Base-by-base conservation (phyloP, 2,113 vertebrate species). In the Triplophysa siluroides region DNA sequence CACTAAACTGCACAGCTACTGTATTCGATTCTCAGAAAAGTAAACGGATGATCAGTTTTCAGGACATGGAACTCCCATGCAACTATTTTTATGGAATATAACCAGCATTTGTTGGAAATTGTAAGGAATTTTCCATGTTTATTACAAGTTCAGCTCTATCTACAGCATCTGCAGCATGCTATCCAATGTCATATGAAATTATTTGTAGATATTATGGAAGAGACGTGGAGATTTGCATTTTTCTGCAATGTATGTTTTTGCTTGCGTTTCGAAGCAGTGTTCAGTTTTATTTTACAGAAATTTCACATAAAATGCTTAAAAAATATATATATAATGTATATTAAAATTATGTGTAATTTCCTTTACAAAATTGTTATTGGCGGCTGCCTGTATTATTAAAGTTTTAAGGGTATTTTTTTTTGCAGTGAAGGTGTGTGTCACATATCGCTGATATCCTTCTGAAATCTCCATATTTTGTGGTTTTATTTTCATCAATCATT, bases 1-100 rank as follows among this genome's bases (percentile, higher is more conserved):
- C 41, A 68, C 24, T 43, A 21, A 43, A 64, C 41, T 43, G 23
- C 64, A 47, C 19, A 52, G 73, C 78, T 78, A 72, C 78, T 68
- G 68, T 43, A 73, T 78, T 24, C 73, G 60, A 81, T 19, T 64
- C 54, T 73, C 54, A 68, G 52, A 1, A 47, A 24, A 80, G 52
- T 13, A 66, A 71, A 56, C 38, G 62, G 74, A 80, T 78, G 45
- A 13, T 47, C 69, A 11, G 67, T 52, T 70, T 54, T 63, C 38
- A 54, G 23, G 26, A 58, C 45, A 18, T 74, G 14, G 43, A 62
- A 69, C 19, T 81, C 65, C 45, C 47, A 76, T 16, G 45, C 38
- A 38, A 24, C 68, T 74, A 47, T 79, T 64, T 29, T 26, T n/a
- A 79, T 56, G 50, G 16, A 52, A 26, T 76, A 72, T 23, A 68